Evolutionary conservation across 2,888 invertebrate genomes (phyloP), one percentile per base, ranked within the genome.

Genomic region (Sinotaia quadrata): DNA sequence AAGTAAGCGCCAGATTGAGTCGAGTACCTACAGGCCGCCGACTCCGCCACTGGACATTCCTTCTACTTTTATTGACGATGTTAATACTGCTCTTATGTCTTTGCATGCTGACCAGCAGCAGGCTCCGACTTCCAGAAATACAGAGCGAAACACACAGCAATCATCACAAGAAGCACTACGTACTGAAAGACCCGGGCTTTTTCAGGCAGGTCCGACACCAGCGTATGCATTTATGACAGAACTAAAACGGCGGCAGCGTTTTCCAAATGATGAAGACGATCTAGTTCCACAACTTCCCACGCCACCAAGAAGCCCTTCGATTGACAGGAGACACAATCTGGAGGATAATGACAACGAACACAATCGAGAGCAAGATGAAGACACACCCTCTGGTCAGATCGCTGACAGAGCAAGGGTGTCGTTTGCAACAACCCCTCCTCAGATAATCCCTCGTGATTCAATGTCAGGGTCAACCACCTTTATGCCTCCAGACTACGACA

Each of bases 401-500:
- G 1, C 18, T 18, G 21, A 8, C 47, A 47, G 21, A n/a, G 24
- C 67, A 10, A 29, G 52, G 10, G 72, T 75, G 24, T 68, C 71
- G 49, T 75, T 75, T 58, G 47, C 72, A 3, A 24, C 60, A 8
- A 60, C 57, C 8, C 75, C 75, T 1, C 75, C 75, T 7, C 61
- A 75, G 58, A 72, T 75, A 49, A 72, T 75, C 31, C 71, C 72
- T 5, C 29, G 58, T 8, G 33, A 51, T 27, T n/a, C n/a, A n/a
- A 33, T 65, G 15, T 58, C 60, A 2, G 27, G 37, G 12, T 49
- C 60, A 18, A 54, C 31, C 29, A 56, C 61, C 10, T 33, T 49
- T 31, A 18, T 18, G 15, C 8, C 34, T 7, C 33, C 60, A 41
- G 47, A 59, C 54, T 63, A 63, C 52, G 37, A 58, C 44, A 34